Conservation (phyloP, 2,113 vertebrate species). For the Myiozetetes cayanensis region DNA sequence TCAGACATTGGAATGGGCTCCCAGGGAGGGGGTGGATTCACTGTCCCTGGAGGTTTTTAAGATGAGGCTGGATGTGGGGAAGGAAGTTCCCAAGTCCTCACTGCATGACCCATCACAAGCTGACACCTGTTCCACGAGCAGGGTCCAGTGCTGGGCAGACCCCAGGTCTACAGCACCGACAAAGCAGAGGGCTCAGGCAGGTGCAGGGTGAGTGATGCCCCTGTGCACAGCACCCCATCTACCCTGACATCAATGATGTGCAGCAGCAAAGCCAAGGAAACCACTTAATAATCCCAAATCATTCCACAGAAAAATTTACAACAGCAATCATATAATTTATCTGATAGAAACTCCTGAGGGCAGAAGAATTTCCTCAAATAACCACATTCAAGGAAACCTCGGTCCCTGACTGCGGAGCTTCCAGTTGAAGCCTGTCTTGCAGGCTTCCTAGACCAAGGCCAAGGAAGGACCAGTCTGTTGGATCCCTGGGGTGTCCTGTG, state of each 20-base stretch:
- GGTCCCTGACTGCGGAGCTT: rapidly evolving
- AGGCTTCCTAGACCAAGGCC: neutral
- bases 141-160: neutral
- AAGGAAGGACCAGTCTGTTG: rapidly evolving
- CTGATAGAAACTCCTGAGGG: neutral
- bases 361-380: neutral
- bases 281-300: neutral
- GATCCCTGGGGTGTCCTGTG: neutral
- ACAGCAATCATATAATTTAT: neutral
- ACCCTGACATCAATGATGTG: neutral
- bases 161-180: rapidly evolving
- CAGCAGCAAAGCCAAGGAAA: neutral
- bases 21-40: no score
- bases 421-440: neutral
- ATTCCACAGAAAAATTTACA: neutral
- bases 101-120: neutral
- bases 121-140: rapidly evolving
- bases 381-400: neutral
- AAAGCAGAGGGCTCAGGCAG: neutral
- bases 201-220: rapidly evolving
- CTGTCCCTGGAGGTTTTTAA: no score
- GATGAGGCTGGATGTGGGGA: neutral
- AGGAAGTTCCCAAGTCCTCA: neutral
- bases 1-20: no score
- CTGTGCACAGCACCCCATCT: neutral